Conservation (phyloP, 2,797 vertebrate genomes). For the Sardinella longiceps region DNA sequence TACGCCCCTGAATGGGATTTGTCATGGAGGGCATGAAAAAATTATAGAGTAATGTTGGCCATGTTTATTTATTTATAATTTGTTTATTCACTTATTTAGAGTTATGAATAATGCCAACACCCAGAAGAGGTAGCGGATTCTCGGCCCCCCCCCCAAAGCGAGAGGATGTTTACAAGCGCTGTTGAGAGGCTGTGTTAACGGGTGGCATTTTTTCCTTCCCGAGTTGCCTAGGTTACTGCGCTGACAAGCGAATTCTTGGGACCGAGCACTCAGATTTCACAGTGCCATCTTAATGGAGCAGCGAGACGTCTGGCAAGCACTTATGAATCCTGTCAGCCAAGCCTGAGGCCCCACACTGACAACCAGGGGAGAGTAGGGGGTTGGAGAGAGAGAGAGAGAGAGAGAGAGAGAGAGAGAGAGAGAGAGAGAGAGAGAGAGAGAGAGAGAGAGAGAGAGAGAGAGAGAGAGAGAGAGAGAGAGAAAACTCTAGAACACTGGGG, state of each 20-base stretch:
- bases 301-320: conserved; percentile 20
- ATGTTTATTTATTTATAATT: background rate
- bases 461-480: background rate
- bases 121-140: background rate
- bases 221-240: conserved; percentile 11
- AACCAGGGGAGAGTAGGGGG: background rate
- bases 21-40: background rate
- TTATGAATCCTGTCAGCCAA: conserved; percentile 20
- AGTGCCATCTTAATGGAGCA: conserved; percentile 22
- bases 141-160: background rate
- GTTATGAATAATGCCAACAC: background rate
- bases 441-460: too few species aligned
- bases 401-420: background rate
- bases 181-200: background rate
- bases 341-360: conserved; percentile 1
- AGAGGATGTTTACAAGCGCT: background rate
- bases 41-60: background rate
- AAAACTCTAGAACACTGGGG: background rate
- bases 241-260: background rate
- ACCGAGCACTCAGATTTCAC: conserved; percentile 14
- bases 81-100: background rate
- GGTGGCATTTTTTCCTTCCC: background rate
- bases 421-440: background rate
- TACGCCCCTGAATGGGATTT: background rate
- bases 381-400: background rate